These are phyloP conservation scores for Echiichthys vipera DNA, from an alignment of 2,797 vertebrate species.

Conservation along the genomic window DNA sequence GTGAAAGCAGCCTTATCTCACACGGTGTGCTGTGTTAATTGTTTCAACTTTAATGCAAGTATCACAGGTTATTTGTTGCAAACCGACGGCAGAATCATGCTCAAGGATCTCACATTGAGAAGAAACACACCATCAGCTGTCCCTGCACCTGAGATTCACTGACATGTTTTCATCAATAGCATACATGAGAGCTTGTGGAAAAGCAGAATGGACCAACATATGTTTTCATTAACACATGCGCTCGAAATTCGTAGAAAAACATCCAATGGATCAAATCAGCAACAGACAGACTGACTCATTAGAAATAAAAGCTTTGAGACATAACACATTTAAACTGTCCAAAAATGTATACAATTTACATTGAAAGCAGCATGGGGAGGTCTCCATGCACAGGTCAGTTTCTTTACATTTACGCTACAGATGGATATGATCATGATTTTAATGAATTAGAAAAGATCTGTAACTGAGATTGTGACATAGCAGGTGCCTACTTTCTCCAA, in stretches of 20 bases:
- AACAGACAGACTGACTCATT: background rate
- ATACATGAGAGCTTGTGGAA: conserved; percentile 27
- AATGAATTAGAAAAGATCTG: background rate
- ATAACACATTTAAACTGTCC: background rate
- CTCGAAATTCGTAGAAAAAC: too few relatives aligned
- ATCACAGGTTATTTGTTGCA: conserved; percentile 14
- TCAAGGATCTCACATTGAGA: background rate
- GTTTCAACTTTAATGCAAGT: conserved; percentile 11
- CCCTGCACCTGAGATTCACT: conserved; percentile 22
- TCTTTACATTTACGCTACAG: background rate
- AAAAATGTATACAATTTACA: background rate
- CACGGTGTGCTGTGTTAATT: background rate
- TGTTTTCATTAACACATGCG: too few relatives aligned
- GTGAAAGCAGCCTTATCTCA: conserved; percentile 13
- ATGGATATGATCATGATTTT: background rate
- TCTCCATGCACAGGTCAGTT: background rate
- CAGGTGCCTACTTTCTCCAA: background rate
- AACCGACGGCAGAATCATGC: background rate
- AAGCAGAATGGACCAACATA: conserved; percentile 15
- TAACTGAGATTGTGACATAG: background rate
- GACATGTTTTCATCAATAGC: conserved; percentile 8
- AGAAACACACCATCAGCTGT: conserved; percentile 9
- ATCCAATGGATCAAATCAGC: conserved; percentile 11
- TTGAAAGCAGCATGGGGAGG: background rate
- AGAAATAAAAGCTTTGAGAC: conserved; percentile 1